Conservation (phyloP, 2,888 invertebrate species). For the Drosophila vallismaia region DNA sequence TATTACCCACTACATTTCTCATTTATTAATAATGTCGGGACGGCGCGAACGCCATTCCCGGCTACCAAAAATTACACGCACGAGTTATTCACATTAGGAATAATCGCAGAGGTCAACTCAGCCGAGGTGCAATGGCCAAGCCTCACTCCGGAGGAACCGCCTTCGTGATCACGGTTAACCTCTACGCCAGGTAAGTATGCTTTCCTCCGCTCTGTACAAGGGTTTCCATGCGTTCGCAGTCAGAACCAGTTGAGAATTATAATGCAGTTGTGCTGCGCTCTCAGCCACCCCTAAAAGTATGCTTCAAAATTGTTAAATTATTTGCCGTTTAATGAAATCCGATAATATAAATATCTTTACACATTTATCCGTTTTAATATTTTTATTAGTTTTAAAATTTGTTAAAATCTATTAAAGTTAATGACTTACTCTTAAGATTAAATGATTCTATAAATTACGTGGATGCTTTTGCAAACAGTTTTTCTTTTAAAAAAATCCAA, state of each 20-base stretch:
- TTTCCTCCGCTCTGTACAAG: slow-evolving; percentile 16
- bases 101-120: slow-evolving; percentile 77
- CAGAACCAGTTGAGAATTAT: not conserved
- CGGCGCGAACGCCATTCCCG: slow-evolving; percentile 88
- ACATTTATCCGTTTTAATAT: not conserved
- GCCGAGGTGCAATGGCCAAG: slow-evolving; percentile 74
- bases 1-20: too few species aligned
- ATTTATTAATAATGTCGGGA: slow-evolving; percentile 83
- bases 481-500: not conserved
- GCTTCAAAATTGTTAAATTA: not conserved
- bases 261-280: not conserved
- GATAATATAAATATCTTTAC: too few species aligned
- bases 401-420: slow-evolving; percentile 73
- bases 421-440: slow-evolving; percentile 69
- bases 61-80: slow-evolving; percentile 87
- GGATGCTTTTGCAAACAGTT: slow-evolving; percentile 21
- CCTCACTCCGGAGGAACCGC: slow-evolving; percentile 75
- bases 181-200: slow-evolving; percentile 84
- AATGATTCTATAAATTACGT: slow-evolving; percentile 32
- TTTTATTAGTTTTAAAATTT: slow-evolving; percentile 39
- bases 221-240: not conserved
- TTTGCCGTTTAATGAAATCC: too few species aligned
- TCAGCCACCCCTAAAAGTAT: not conserved
- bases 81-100: slow-evolving; percentile 76
- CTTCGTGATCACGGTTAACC: slow-evolving; percentile 79